Evolutionary conservation across 2,888 invertebrate species (phyloP).

Genomic region (Hirtodrosophila histrioides): DNA sequence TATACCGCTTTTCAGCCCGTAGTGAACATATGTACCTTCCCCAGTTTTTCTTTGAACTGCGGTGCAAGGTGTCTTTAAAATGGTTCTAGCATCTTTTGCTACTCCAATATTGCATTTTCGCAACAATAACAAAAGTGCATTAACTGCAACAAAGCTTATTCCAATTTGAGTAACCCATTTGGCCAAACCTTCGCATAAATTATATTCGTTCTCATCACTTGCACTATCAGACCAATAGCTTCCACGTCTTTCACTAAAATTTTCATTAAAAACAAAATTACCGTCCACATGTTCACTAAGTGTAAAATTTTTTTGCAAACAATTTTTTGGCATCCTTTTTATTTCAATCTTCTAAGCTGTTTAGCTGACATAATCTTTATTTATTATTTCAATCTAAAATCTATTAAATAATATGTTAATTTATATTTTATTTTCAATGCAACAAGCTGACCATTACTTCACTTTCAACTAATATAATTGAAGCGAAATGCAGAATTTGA

Average conservation of each 20-base stretch:
- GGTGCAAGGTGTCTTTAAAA: slow-evolving; percentile 16
- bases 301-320: not conserved
- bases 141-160: slow-evolving; percentile 20
- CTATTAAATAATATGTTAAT: not conserved
- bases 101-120: slow-evolving; percentile 11
- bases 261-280: no score
- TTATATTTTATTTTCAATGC: no score
- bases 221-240: slow-evolving; percentile 4
- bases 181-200: not conserved
- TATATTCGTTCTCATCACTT: not conserved
- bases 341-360: not conserved
- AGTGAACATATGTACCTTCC: slow-evolving; percentile 5
- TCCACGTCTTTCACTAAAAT: not conserved
- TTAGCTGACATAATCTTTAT: not conserved
- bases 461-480: no score
- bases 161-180: slow-evolving; percentile 20
- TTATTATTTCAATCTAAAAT: no score
- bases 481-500: no score
- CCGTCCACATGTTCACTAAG: no score
- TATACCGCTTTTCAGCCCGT: slow-evolving; percentile 5
- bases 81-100: slow-evolving; percentile 10
- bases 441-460: no score
- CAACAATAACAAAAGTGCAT: slow-evolving; percentile 12
- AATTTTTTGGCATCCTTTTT: not conserved
- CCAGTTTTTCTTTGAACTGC: slow-evolving; percentile 10